phyloP scores from a whole-genome alignment of 2,888 invertebrate species.

The Chrysotoxum bicinctum region DNA sequence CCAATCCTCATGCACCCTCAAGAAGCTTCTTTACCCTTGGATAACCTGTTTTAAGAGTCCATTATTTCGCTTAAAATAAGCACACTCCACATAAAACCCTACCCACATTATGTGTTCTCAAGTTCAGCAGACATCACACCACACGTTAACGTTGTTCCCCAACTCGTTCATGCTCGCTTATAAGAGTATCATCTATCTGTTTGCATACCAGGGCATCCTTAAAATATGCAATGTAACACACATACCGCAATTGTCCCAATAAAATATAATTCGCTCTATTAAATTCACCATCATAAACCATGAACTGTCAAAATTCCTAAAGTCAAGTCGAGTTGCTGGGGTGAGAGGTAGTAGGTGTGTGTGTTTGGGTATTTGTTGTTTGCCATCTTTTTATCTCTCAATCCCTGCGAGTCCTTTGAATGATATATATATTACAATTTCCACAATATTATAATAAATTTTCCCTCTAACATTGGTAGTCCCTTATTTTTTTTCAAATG shows the following conservation, averaged over 20 bases:
- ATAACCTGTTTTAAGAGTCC: slow-evolving; percentile 18
- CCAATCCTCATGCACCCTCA: background rate
- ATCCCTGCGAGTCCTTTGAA: background rate
- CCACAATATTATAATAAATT: slow-evolving; percentile 52
- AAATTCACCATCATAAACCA: slow-evolving; percentile 55
- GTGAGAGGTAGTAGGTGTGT: background rate
- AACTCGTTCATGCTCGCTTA: background rate
- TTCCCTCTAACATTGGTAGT: background rate
- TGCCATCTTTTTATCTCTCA: background rate
- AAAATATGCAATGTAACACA: slow-evolving; percentile 50
- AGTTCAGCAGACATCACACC: slow-evolving; percentile 3
- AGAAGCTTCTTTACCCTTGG: background rate
- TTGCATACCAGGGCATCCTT: slow-evolving; percentile 13
- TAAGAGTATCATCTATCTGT: slow-evolving; percentile 6
- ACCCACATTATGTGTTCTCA: background rate
- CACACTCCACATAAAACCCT: background rate
- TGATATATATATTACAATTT: slow-evolving; percentile 58
- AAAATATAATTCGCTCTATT: slow-evolving; percentile 65
- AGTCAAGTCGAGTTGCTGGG: slow-evolving; percentile 1
- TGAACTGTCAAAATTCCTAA: slow-evolving; percentile 57
- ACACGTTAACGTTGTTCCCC: no score
- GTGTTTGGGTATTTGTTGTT: background rate
- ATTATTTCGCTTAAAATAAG: slow-evolving; percentile 11
- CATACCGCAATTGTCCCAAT: slow-evolving; percentile 51
- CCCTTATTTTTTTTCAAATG: background rate